Conservation (phyloP, 2,113 vertebrate species). For the Psephotus haematonotus region DNA sequence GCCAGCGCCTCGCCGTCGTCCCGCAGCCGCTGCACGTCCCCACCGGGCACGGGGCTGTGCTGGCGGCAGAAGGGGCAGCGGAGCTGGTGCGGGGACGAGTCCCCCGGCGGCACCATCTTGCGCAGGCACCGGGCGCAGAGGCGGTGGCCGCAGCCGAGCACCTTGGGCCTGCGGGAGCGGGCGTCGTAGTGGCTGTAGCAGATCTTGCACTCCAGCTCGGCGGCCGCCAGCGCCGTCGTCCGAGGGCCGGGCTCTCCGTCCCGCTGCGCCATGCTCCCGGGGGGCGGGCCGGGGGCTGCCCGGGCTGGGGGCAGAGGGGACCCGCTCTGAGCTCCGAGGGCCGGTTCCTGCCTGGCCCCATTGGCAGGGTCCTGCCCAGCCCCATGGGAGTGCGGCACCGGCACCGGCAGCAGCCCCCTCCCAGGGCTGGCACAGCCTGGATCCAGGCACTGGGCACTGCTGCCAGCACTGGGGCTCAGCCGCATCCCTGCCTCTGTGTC, state of each 20-base stretch:
- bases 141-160: conserved; percentile 82
- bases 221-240: conserved; percentile 58
- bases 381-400: too few relatives aligned
- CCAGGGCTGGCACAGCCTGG: background rate
- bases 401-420: background rate
- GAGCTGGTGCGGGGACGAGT: conserved; percentile 70
- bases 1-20: conserved; percentile 81
- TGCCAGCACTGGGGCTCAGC: background rate
- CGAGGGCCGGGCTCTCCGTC: background rate
- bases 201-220: conserved; percentile 87
- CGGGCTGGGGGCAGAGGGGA: background rate
- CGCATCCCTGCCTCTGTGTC: background rate
- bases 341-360: background rate
- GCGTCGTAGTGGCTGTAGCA: conserved; percentile 85
- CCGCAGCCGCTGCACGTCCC: conserved; percentile 81
- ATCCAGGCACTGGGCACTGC: background rate
- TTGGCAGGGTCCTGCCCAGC: background rate
- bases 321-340: background rate
- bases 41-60: conserved; percentile 75
- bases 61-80: conserved; percentile 89
- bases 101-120: conserved; percentile 78
- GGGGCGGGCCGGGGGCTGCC: background rate
- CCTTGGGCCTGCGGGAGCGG: conserved; percentile 77
- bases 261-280: conserved; percentile 60
- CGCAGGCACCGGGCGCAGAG: conserved; percentile 84